Evolutionary conservation across 2,888 invertebrate genomes (phyloP).

Genomic region (Argynnis bischoffii): DNA sequence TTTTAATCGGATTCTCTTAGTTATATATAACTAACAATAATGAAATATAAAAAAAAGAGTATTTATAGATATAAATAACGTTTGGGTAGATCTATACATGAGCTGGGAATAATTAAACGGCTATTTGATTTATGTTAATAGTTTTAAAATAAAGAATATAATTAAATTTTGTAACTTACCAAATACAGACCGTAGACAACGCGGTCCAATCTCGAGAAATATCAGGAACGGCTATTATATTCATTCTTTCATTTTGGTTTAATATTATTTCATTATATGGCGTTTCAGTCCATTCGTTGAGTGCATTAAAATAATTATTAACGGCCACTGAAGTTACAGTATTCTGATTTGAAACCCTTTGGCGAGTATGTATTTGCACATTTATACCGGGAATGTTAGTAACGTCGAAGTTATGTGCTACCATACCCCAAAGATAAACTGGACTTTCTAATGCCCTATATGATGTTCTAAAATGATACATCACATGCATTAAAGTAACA

Average conservation of each 20-base stretch:
- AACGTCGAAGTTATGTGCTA: constrained; percentile 62
- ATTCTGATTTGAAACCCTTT: constrained; percentile 53
- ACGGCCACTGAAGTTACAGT: constrained; percentile 58
- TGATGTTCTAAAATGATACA: constrained; percentile 40
- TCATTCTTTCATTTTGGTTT: constrained; percentile 59
- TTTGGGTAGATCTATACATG: no score
- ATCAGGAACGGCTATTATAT: constrained; percentile 66
- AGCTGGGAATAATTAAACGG: no score
- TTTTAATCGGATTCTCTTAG: no score
- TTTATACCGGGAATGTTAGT: constrained; percentile 55
- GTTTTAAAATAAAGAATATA: not conserved
- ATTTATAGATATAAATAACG: no score
- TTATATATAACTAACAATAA: no score
- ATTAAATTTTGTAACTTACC: constrained; percentile 55
- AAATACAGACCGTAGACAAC: constrained; percentile 66
- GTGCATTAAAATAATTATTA: constrained; percentile 51
- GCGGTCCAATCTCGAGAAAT: constrained; percentile 63
- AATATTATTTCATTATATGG: constrained; percentile 55
- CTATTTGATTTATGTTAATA: no score
- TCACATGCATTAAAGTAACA: not conserved
- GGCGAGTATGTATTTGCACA: constrained; percentile 55
- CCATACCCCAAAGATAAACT: constrained; percentile 64
- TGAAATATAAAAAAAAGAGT: no score
- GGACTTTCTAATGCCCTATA: constrained; percentile 58
- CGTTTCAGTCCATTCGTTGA: constrained; percentile 65